phyloP scores from a whole-genome alignment of 2,888 invertebrate genomes.

The Thelaira solivaga region DNA sequence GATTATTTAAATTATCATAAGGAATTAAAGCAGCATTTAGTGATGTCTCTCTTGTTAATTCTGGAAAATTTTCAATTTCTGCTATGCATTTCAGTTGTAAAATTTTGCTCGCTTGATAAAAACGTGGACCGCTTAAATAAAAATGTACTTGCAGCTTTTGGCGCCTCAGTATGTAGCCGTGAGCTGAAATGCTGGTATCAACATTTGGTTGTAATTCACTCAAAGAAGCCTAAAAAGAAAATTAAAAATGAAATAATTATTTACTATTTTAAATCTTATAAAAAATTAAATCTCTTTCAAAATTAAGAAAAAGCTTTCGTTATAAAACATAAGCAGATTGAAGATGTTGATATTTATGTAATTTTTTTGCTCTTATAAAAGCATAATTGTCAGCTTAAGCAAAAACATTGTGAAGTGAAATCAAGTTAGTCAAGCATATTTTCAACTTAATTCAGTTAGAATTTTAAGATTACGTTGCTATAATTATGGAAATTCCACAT shows the following conservation, averaged over 20 bases:
- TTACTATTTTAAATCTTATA: no score
- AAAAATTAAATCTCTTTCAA: no score
- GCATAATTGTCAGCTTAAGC: no score
- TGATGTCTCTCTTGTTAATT: constrained; percentile 72
- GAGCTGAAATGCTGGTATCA: constrained; percentile 74
- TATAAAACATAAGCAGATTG: no score
- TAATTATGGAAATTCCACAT: no score
- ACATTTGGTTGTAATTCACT: constrained; percentile 75
- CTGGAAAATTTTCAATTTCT: constrained; percentile 76
- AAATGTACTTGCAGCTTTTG: constrained; percentile 75
- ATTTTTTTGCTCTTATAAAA: no score
- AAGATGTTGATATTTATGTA: no score
- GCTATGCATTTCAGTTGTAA: constrained; percentile 76
- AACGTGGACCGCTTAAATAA: constrained; percentile 74
- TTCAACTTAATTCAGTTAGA: no score
- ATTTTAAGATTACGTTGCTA: no score
- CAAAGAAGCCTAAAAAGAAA: constrained; percentile 69
- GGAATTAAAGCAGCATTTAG: constrained; percentile 73
- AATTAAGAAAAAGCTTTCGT: no score
- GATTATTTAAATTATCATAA: constrained; percentile 75
- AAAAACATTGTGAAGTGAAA: no score
- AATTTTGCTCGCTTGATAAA: constrained; percentile 72
- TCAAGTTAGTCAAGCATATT: no score
- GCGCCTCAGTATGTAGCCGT: constrained; percentile 74
- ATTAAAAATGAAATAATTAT: neutral